phyloP scores from a whole-genome alignment of 2,888 invertebrate species.

The Eupithecia insigniata region DNA sequence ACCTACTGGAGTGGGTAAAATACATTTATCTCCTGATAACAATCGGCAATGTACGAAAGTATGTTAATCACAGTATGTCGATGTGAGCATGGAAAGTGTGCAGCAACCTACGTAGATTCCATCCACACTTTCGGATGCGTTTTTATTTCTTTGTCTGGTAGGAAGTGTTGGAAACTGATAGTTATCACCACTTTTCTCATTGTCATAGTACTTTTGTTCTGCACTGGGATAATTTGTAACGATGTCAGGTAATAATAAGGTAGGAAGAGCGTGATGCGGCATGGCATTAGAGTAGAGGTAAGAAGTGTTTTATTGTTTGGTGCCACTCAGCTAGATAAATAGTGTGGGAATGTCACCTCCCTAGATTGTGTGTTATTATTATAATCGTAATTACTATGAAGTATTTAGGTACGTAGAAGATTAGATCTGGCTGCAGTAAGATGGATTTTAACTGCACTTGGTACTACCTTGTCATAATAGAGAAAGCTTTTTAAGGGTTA shows the following conservation, averaged over 20 bases:
- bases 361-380: not conserved
- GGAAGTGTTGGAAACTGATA: conserved; percentile 26
- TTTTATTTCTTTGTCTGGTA: conserved; percentile 35
- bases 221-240: conserved; percentile 5
- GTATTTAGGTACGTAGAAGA: not conserved
- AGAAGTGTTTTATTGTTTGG: not conserved
- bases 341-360: not conserved
- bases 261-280: conserved; percentile 20
- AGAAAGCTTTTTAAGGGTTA: not conserved
- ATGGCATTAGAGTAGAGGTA: not conserved
- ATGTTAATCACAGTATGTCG: conserved; percentile 29
- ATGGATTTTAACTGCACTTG: not conserved
- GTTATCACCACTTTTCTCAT: conserved; percentile 24
- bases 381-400: not conserved
- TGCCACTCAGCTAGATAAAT: not conserved
- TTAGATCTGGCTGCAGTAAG: not conserved
- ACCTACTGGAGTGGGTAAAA: not conserved
- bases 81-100: conserved; percentile 36
- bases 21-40: conserved; percentile 17
- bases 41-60: conserved; percentile 33
- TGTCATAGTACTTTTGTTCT: conserved; percentile 16
- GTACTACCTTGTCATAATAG: not conserved
- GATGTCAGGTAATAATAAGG: conserved; percentile 16
- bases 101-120: conserved; percentile 18
- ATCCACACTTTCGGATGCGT: conserved; percentile 37